phyloP scores from a whole-genome alignment of 2,113 vertebrate species.

The Plectropomus leopardus region DNA sequence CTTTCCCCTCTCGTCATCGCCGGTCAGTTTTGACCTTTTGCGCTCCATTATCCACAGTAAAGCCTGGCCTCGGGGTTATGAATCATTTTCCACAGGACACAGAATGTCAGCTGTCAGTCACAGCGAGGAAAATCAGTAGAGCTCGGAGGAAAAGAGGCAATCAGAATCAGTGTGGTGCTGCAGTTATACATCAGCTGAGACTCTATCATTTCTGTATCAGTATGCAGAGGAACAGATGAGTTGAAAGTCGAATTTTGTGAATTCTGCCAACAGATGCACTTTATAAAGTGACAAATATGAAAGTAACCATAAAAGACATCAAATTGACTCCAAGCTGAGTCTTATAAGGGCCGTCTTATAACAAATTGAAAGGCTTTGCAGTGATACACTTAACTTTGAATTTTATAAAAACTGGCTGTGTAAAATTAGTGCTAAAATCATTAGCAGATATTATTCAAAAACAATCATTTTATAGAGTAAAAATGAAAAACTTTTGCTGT shows the following conservation, averaged over 20 bases:
- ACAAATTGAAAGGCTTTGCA: too few relatives aligned
- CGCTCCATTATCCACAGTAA: constrained; percentile 8
- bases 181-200: background rate
- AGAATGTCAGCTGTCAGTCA: constrained; percentile 31
- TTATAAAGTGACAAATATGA: background rate
- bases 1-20: background rate
- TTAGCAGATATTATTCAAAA: too few relatives aligned
- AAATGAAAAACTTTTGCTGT: too few relatives aligned
- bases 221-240: background rate
- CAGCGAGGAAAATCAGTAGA: background rate
- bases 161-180: background rate
- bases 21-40: constrained; percentile 29
- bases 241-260: background rate
- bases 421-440: too few relatives aligned
- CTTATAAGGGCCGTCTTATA: too few relatives aligned
- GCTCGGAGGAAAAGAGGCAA: background rate
- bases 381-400: too few relatives aligned
- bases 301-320: background rate
- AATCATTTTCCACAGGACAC: constrained; percentile 2
- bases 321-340: too few relatives aligned
- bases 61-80: constrained; percentile 14
- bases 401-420: too few relatives aligned
- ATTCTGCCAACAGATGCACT: background rate
- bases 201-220: background rate
- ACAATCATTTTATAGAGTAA: too few relatives aligned